These are phyloP conservation scores for Fopius arisanus DNA, from an alignment of 1,140 invertebrate genomes.

Conservation along the genomic window DNA sequence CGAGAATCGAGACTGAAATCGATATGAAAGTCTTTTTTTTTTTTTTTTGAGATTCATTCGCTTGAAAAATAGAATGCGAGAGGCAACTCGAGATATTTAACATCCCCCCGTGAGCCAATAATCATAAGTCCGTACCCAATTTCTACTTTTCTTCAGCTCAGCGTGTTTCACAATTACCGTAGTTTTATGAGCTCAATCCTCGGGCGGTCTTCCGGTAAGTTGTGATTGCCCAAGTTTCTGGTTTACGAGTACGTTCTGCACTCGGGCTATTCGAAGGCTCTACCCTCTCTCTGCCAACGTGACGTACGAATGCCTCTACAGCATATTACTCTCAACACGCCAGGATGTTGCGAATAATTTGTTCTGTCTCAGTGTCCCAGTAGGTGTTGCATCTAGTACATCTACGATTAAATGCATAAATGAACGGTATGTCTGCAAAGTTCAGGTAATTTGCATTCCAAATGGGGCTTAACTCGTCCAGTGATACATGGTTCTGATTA, in stretches of 20 bases:
- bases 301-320: conserved; percentile 22
- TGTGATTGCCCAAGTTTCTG: conserved; percentile 39
- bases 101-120: neutral
- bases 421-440: neutral
- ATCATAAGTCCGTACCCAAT: neutral
- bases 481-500: neutral
- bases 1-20: neutral
- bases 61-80: neutral
- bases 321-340: conserved; percentile 19
- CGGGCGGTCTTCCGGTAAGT: conserved; percentile 32
- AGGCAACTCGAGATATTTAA: neutral
- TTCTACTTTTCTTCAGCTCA: neutral
- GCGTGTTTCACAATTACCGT: neutral
- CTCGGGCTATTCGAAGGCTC: conserved; percentile 2
- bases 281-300: neutral
- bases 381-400: conserved; percentile 3
- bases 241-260: conserved; percentile 33
- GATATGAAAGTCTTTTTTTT: neutral
- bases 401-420: conserved; percentile 3
- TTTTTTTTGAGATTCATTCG: neutral
- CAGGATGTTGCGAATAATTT: neutral
- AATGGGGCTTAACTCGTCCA: neutral
- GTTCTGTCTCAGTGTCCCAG: neutral
- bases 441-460: neutral
- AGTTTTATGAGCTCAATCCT: conserved; percentile 26